Percentiles rank a stretch among this genome's conserved stretches.
These are phyloP conservation scores for Cyclargus thomasi DNA, from an alignment of 1,140 invertebrate species.

Conservation along the genomic window DNA sequence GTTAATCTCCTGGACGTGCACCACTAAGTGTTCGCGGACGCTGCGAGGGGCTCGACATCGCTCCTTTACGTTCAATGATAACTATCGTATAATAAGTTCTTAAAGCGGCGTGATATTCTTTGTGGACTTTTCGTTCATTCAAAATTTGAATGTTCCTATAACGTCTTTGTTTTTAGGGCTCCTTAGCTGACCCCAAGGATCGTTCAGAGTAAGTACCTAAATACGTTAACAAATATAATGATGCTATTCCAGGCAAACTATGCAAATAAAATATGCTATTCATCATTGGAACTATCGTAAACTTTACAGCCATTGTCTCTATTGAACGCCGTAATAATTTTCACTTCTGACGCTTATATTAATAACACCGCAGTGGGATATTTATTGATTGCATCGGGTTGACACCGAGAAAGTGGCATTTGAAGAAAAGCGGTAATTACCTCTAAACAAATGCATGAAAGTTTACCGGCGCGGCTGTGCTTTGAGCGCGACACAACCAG, in stretches of 20 bases:
- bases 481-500: not conserved
- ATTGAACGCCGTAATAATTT: not conserved
- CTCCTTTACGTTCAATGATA: not conserved
- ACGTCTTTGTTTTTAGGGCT: too few species aligned
- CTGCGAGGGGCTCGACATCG: not conserved
- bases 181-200: too few species aligned
- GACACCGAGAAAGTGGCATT: slow-evolving; percentile 11
- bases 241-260: not conserved
- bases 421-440: slow-evolving; percentile 8
- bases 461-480: not conserved
- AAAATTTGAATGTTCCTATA: too few species aligned
- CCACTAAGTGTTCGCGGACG: slow-evolving; percentile 5
- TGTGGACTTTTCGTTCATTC: too few species aligned
- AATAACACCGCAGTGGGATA: not conserved
- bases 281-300: not conserved
- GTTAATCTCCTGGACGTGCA: slow-evolving; percentile 1
- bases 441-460: slow-evolving; percentile 1
- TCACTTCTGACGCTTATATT: slow-evolving; percentile 5
- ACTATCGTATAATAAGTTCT: not conserved
- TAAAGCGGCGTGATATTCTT: too few species aligned
- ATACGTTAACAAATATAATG: too few species aligned
- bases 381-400: slow-evolving; percentile 3
- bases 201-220: too few species aligned
- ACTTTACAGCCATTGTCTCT: not conserved
- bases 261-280: not conserved